Evolutionary conservation across 2,888 invertebrate species (phyloP), one percentile per base, ranked within the genome.

Genomic region (Blastobasis adustella): DNA sequence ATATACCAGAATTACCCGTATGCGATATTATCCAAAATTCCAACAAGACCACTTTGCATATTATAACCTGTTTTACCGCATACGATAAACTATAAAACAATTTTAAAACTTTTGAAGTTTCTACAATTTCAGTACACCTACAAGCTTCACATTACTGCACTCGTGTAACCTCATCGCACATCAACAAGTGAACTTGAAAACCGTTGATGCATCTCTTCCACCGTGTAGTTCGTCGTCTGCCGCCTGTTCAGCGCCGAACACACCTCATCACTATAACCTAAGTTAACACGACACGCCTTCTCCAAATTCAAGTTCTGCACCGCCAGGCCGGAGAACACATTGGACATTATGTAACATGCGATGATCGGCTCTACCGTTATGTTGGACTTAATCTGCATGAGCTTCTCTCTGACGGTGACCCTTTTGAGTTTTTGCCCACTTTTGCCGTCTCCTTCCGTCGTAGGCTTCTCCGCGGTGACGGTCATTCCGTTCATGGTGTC

Each of bases 211-310:
- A 23, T 23, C 70, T 92, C 92, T 58, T 91, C 88, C 40, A 81
- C 71, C 8, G 78, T 84, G 56, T 87, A 89, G 58, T 89, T 89
- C 60, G 90, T 91, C 0, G 95, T 95, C 58, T 94, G 90, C 59
- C 95, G 89, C 36, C 90, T 84, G 41, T 92, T 92, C 5, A 96
- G 76, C 0, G 96, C 95, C 58, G 93, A 92, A 71, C 96, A 96
- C 8, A 95, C 89, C 65, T 91, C 91, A 44, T 89, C 86, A 5
- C 92, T 90, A 64, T 93, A 95, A 39, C 89, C 91, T 56, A 96
- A 86, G 72, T 96, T 96, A 0, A 96, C 95, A 46, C 94, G 85
- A 68, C 96, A 96, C 0, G 95, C 96, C 72, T 96, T 96, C 77
- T 95, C 96, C 54, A 79, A 57, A 58, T 76, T 77, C 44, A 79